Conservation (phyloP, 2,888 invertebrate species). For the Acleris sparsana region DNA sequence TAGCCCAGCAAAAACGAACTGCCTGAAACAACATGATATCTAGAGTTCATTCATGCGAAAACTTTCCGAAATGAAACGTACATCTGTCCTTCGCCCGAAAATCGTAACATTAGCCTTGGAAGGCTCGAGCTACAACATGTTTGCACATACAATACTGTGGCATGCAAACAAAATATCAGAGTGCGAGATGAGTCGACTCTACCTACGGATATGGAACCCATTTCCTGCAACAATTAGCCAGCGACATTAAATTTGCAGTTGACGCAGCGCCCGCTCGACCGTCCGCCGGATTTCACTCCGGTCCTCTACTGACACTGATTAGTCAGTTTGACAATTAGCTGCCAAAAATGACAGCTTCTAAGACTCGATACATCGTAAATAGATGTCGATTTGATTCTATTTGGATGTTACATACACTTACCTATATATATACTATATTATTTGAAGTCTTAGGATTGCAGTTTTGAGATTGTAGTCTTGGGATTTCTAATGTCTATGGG, state of each 20-base stretch:
- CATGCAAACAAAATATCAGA: constrained; percentile 20
- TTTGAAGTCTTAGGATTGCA: no score
- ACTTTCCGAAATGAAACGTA: constrained; percentile 2
- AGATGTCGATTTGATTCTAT: no score
- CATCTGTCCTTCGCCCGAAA: constrained; percentile 8
- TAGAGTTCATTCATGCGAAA: constrained; percentile 10
- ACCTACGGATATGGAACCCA: constrained; percentile 44
- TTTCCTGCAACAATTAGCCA: constrained; percentile 57
- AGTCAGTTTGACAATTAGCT: neutral
- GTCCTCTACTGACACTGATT: neutral
- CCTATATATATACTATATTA: no score
- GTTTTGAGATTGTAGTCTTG: no score
- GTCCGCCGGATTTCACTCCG: neutral
- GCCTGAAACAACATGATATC: neutral
- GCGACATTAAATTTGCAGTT: constrained; percentile 54
- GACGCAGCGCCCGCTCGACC: constrained; percentile 40
- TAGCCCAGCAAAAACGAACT: no score
- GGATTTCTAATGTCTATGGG: no score
- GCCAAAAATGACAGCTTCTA: no score
- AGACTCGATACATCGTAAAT: no score
- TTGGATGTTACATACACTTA: no score
- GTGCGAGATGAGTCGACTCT: constrained; percentile 15
- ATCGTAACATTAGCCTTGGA: constrained; percentile 9
- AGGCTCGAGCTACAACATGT: constrained; percentile 8
- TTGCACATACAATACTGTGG: constrained; percentile 9